Evolutionary conservation across 2,888 invertebrate species (phyloP), one percentile per base, ranked within the genome.

Genomic region (Endotricha flammealis): DNA sequence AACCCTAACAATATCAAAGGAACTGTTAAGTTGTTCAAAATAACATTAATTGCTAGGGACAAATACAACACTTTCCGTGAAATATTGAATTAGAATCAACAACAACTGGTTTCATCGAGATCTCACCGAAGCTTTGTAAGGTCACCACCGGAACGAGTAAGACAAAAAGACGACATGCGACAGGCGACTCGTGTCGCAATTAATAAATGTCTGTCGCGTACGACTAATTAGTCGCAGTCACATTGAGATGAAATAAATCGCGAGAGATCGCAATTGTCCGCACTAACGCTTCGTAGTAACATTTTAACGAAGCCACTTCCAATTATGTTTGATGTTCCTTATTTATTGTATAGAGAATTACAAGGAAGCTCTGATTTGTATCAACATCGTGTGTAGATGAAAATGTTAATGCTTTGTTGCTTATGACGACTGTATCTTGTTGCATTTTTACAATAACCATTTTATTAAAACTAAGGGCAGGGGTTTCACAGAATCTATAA

Each of bases 191-290:
- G 73, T 77, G 81, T 80, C 63, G 77, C 80, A 78, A 85, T 85
- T 83, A 82, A 82, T 83, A 82, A 73, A 81, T 53, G 82, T 83
- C 83, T 57, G 72, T 68, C 67, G 64, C 60, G 66, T 55, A 58
- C 72, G 75, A 76, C 78, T 82, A 83, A 85, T 83, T 82, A 81
- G 78, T 74, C 69, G 68, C 68, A 74, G 65, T 72, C 64, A 57
- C 57, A 48, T 43, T 48, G 49, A 47, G 65, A 72, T 69, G 66
- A 66, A 69, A 71, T 64, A 74, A 74, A 70, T 62, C 65, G 69
- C 64, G 68, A 56, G 68, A 66, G 58, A 71, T 58, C 47, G 50
- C 53, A 41, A 48, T 46, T 48, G 49, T 56, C 49, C 50, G 58
- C 49, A 41, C 55, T 53, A 55, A 56, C 58, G 48, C 61, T 62